A percentile compares a stretch with the other conserved stretches of the same genome.
These are phyloP conservation scores for Sitta europaea DNA, from an alignment of 2,113 vertebrate species.

Conservation along the genomic window DNA sequence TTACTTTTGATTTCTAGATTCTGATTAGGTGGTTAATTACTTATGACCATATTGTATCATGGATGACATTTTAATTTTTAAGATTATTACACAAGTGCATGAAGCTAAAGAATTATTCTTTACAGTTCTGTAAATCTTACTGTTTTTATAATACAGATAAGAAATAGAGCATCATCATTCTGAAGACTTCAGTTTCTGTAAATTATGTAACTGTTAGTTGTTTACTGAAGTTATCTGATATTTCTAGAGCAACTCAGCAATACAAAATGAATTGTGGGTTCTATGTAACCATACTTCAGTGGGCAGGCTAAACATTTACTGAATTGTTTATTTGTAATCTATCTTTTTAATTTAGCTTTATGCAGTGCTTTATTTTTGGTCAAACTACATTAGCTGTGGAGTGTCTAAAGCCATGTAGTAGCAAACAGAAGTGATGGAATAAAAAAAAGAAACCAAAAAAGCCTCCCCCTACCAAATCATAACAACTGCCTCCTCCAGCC, in stretches of 20 bases:
- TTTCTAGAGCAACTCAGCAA: not conserved
- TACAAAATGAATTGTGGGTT: not conserved
- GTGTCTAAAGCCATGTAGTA: not conserved
- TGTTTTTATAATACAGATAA: not conserved
- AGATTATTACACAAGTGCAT: slow-evolving; percentile 40
- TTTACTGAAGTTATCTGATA: not conserved
- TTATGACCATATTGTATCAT: slow-evolving; percentile 63
- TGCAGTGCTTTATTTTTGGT: not conserved
- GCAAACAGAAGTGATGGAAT: not conserved
- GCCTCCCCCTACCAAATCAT: not conserved
- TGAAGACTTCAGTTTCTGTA: not conserved
- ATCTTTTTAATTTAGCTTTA: not conserved
- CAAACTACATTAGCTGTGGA: not conserved
- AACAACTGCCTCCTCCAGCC: not conserved
- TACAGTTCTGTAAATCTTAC: not conserved
- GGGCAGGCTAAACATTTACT: not conserved
- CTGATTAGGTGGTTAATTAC: slow-evolving; percentile 75
- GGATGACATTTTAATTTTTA: slow-evolving; percentile 71
- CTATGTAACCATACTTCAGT: not conserved
- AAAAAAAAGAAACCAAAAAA: not conserved
- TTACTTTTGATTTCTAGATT: slow-evolving; percentile 68
- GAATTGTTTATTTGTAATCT: not conserved
- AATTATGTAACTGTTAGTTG: not conserved
- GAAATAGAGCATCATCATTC: not conserved
- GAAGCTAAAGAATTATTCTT: not conserved